Percentiles rank a stretch among this genome's conserved stretches.
Conservation (phyloP, 2,888 invertebrate genomes). For the Hetaerina titia region DNA sequence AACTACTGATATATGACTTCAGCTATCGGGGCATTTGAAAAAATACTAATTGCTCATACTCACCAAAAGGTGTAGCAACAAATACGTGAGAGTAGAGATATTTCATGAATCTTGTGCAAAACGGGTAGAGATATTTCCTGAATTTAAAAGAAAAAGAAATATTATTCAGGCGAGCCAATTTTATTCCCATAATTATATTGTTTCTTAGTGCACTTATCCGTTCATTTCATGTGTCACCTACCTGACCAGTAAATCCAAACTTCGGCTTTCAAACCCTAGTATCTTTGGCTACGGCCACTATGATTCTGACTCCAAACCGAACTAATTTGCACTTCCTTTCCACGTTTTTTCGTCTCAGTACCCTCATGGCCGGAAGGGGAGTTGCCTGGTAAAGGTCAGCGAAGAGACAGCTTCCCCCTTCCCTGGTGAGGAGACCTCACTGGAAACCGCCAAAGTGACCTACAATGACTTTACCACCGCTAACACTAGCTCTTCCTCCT, state of each 20-base stretch:
- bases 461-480: not conserved
- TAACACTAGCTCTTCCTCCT: not conserved
- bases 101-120: too few species aligned
- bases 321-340: not conserved
- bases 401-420: not conserved
- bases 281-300: not conserved
- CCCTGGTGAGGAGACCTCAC: not conserved
- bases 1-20: too few species aligned
- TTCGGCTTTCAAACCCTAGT: not conserved
- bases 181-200: too few species aligned
- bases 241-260: not conserved
- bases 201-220: too few species aligned
- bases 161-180: too few species aligned
- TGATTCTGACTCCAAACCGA: not conserved
- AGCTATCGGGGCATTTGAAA: too few species aligned
- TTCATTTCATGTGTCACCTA: not conserved
- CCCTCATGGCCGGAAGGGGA: constrained; percentile 47
- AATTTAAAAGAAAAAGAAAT: too few species aligned
- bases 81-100: too few species aligned
- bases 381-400: constrained; percentile 23
- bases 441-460: not conserved
- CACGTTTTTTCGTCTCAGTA: constrained; percentile 46
- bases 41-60: too few species aligned
- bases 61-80: too few species aligned
- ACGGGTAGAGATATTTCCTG: too few species aligned